Evolutionary conservation across 2,113 vertebrate genomes (phyloP).

Genomic region (Rhineura floridana): DNA sequence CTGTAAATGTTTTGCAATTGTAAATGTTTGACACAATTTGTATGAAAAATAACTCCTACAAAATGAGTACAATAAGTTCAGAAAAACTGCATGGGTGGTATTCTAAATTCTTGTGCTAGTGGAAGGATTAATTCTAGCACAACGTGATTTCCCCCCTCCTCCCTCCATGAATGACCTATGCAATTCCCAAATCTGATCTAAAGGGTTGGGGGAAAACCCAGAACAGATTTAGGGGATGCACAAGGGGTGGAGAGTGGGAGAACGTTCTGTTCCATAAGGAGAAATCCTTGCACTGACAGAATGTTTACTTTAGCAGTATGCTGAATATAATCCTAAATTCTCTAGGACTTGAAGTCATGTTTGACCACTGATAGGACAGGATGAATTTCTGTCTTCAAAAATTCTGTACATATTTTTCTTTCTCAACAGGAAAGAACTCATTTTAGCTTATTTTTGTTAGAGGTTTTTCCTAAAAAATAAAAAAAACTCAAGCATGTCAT

Average conservation of each 20-base stretch:
- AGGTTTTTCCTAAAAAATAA: no score
- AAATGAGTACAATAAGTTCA: not conserved
- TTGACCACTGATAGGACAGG: not conserved
- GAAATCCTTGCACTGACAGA: no score
- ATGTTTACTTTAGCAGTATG: no score
- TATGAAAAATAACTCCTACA: not conserved
- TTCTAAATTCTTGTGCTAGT: no score
- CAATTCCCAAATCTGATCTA: no score
- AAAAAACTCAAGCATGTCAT: not conserved
- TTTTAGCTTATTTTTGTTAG: not conserved
- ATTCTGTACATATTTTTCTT: not conserved
- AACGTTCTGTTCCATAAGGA: no score
- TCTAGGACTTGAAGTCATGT: not conserved
- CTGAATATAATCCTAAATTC: not conserved
- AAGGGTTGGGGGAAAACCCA: no score
- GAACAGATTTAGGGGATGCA: no score
- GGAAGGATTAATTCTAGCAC: no score
- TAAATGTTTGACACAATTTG: not conserved
- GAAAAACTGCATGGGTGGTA: not conserved
- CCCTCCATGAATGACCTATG: no score
- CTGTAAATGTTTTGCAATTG: not conserved
- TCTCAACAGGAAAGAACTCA: not conserved
- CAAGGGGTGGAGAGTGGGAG: no score
- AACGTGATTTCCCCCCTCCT: no score
- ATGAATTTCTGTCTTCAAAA: not conserved